Conservation (phyloP, 2,888 invertebrate genomes). For the Drosophila prostipennis region DNA sequence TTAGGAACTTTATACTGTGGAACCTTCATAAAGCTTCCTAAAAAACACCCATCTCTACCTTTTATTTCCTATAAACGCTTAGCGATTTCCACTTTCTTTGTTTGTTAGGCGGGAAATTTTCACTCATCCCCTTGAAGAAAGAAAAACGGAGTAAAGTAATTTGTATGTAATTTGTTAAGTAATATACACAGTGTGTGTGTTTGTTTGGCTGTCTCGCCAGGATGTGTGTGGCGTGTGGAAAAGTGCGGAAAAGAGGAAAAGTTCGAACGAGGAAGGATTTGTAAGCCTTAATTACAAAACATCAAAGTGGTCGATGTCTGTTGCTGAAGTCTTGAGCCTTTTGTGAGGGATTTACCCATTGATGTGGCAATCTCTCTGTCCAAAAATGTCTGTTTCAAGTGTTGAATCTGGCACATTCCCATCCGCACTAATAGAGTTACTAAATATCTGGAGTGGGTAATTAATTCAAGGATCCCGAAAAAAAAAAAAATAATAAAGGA, state of each 20-base stretch:
- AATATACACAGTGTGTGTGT: slow-evolving; percentile 58
- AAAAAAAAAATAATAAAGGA: not conserved
- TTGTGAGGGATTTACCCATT: slow-evolving; percentile 56
- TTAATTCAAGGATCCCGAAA: slow-evolving; percentile 51
- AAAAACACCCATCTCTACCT: not conserved
- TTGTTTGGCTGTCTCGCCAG: slow-evolving; percentile 67
- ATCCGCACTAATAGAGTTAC: slow-evolving; percentile 33
- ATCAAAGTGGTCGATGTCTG: slow-evolving; percentile 42
- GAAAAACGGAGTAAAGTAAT: slow-evolving; percentile 69
- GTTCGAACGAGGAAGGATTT: slow-evolving; percentile 46
- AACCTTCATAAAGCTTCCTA: no score
- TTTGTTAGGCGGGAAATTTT: slow-evolving; percentile 4
- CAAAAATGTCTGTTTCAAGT: slow-evolving; percentile 37
- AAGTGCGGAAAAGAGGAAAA: slow-evolving; percentile 21
- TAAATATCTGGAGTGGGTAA: slow-evolving; percentile 60
- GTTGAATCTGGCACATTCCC: slow-evolving; percentile 37
- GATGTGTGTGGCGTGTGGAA: slow-evolving; percentile 63
- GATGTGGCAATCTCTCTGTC: slow-evolving; percentile 54
- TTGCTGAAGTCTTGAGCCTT: slow-evolving; percentile 32
- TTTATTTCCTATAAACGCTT: slow-evolving; percentile 64
- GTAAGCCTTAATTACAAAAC: slow-evolving; percentile 43
- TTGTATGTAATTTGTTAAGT: slow-evolving; percentile 80
- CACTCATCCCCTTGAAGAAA: not conserved
- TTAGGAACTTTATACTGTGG: no score
- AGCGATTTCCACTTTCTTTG: slow-evolving; percentile 64